Percentiles rank a stretch among this genome's conserved stretches.
phyloP scores from a whole-genome alignment of 2,888 invertebrate genomes.

The Agrypnus murinus region DNA sequence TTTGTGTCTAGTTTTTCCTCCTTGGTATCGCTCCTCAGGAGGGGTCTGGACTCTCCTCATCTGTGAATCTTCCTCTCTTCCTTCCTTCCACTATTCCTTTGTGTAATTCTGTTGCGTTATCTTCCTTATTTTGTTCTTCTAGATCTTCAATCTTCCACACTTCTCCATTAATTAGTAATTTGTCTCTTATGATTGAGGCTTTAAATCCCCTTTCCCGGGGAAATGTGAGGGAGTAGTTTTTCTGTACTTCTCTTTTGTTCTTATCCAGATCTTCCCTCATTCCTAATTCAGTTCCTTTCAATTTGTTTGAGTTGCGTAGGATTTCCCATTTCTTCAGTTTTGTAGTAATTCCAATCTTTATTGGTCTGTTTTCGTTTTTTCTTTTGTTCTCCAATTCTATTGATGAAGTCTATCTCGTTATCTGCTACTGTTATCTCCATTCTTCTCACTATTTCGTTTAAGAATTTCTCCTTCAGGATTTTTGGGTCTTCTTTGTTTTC shows the following conservation, averaged over 20 bases:
- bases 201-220: too few relatives aligned
- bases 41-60: too few relatives aligned
- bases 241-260: not conserved
- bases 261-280: slow-evolving; percentile 5
- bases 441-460: slow-evolving; percentile 1
- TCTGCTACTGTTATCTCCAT: not conserved
- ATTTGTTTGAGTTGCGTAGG: not conserved
- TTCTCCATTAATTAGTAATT: too few relatives aligned
- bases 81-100: too few relatives aligned
- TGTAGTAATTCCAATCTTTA: slow-evolving; percentile 1
- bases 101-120: too few relatives aligned
- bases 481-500: not conserved
- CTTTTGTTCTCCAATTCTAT: not conserved
- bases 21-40: too few relatives aligned
- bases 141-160: too few relatives aligned
- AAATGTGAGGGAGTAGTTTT: not conserved
- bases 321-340: not conserved
- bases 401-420: not conserved
- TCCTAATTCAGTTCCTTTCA: not conserved
- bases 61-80: too few relatives aligned
- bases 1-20: too few relatives aligned
- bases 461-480: not conserved
- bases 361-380: not conserved
- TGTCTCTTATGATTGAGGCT: too few relatives aligned
- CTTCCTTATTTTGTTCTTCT: too few relatives aligned